These are phyloP conservation scores for Bubo bubo DNA, from an alignment of 2,113 vertebrate species.

Conservation along the genomic window DNA sequence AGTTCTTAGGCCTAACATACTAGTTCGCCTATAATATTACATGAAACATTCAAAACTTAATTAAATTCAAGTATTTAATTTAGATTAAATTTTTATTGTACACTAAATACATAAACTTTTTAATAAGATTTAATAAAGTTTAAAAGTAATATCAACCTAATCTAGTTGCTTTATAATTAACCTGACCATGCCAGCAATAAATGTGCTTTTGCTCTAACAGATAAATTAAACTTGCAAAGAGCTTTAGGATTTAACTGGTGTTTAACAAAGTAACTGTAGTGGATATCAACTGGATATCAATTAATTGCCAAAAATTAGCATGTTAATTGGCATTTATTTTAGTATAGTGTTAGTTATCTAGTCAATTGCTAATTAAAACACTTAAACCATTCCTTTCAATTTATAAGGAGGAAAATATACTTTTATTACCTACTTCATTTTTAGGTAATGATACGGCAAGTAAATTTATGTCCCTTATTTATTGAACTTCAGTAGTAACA, in stretches of 20 bases:
- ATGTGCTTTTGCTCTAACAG: conserved; percentile 50
- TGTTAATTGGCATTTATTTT: conserved; percentile 74
- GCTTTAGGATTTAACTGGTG: conserved; percentile 45
- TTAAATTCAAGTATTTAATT: conserved; percentile 62
- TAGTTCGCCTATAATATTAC: not conserved
- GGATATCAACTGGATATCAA: conserved; percentile 65
- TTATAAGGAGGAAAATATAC: conserved; percentile 22
- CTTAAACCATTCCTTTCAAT: conserved; percentile 42
- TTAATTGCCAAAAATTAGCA: conserved; percentile 71
- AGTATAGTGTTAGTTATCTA: conserved; percentile 47
- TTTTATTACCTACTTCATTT: conserved; percentile 40
- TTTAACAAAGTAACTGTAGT: conserved; percentile 61
- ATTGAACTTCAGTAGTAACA: not conserved
- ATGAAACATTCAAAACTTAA: conserved; percentile 34
- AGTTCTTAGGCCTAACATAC: not conserved
- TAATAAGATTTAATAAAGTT: conserved; percentile 44
- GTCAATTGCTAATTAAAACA: conserved; percentile 62
- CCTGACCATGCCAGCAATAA: conserved; percentile 41
- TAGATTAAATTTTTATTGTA: conserved; percentile 59
- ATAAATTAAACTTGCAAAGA: conserved; percentile 62
- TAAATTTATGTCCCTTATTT: conserved; percentile 20
- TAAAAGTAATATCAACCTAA: conserved; percentile 53
- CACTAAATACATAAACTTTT: conserved; percentile 30
- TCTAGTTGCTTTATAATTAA: conserved; percentile 61
- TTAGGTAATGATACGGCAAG: not conserved